phyloP scores from a whole-genome alignment of 2,888 invertebrate species.

The Rhingia campestris region DNA sequence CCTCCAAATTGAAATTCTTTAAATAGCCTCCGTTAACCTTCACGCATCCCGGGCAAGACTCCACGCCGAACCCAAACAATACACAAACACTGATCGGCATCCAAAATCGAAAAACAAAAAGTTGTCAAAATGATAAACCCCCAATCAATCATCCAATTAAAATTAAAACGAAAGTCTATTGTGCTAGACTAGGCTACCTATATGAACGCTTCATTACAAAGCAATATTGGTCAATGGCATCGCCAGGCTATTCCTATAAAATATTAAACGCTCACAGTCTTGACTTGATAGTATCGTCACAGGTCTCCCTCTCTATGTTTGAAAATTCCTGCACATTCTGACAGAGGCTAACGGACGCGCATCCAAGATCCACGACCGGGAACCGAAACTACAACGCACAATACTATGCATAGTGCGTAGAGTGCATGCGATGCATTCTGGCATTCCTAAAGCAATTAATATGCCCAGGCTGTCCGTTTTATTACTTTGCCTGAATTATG shows the following conservation, averaged over 20 bases:
- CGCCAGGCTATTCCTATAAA: conserved; percentile 11
- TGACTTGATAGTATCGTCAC: conserved; percentile 50
- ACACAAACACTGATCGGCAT: no score
- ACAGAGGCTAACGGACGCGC: conserved; percentile 64
- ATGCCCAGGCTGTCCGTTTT: conserved; percentile 48
- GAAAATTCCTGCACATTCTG: conserved; percentile 65
- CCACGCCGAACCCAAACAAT: no score
- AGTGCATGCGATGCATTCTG: no score
- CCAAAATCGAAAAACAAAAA: no score
- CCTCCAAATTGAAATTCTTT: no score
- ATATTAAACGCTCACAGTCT: conserved; percentile 29
- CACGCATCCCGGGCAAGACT: no score
- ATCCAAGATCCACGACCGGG: conserved; percentile 34
- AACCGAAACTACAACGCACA: conserved; percentile 13
- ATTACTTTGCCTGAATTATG: conserved; percentile 52
- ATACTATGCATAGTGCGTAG: not conserved
- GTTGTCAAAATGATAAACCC: no score
- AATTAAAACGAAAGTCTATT: not conserved
- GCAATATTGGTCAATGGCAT: conserved; percentile 63
- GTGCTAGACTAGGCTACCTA: no score
- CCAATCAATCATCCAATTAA: conserved; percentile 13
- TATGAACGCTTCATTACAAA: conserved; percentile 18
- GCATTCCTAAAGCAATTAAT: conserved; percentile 49
- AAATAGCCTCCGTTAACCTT: no score
- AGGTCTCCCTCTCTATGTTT: not conserved